Conservation (phyloP, 2,888 invertebrate genomes). For the Coleophora flavipennella region DNA sequence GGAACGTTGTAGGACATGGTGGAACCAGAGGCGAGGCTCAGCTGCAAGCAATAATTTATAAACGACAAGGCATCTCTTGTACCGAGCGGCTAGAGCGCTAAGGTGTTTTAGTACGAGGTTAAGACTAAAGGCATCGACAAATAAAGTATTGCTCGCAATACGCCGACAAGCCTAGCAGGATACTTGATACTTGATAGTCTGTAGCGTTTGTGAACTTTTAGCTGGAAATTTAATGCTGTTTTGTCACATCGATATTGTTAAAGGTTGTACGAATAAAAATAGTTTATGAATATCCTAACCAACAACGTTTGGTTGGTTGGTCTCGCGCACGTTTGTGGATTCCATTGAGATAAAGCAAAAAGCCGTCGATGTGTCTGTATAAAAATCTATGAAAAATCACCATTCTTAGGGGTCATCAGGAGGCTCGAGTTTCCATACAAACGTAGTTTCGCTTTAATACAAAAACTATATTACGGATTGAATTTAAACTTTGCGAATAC, state of each 20-base stretch:
- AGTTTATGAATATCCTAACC: conserved; percentile 3
- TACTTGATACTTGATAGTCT: conserved; percentile 46
- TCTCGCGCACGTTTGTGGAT: too few relatives aligned
- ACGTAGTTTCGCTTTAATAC: too few relatives aligned
- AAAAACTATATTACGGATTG: too few relatives aligned
- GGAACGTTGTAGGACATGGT: too few relatives aligned
- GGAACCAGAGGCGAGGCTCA: conserved; percentile 20
- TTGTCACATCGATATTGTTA: background rate
- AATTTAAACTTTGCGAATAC: too few relatives aligned
- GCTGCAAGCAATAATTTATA: conserved; percentile 46
- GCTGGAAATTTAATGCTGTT: conserved; percentile 12
- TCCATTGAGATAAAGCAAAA: too few relatives aligned
- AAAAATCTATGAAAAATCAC: too few relatives aligned
- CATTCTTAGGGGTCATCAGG: too few relatives aligned
- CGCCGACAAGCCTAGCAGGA: conserved; percentile 18
- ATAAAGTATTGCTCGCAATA: conserved; percentile 40
- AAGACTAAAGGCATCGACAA: conserved; percentile 21
- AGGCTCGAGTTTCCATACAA: too few relatives aligned
- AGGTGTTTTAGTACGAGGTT: conserved; percentile 24
- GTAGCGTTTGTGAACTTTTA: conserved; percentile 39
- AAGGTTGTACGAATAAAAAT: conserved; percentile 8
- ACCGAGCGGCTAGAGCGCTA: too few relatives aligned
- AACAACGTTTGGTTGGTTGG: too few relatives aligned
- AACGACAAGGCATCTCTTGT: conserved; percentile 48
- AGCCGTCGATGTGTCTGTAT: too few relatives aligned